phyloP scores from a whole-genome alignment of 2,797 vertebrate genomes.

The Platyrinchus mystaceus region DNA sequence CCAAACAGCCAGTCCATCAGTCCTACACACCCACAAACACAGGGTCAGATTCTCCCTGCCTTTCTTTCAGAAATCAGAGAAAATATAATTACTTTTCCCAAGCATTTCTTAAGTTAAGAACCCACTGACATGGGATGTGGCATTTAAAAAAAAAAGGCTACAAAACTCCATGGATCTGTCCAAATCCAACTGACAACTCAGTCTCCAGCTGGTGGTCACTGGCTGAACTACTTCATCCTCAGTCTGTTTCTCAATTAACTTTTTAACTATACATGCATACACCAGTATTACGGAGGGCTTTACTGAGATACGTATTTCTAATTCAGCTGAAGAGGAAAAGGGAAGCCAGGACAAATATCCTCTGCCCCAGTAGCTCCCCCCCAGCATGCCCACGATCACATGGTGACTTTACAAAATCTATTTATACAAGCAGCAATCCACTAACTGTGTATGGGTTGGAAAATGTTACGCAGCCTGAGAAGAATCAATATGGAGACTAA shows the following conservation, averaged over 20 bases:
- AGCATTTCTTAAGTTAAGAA: not conserved
- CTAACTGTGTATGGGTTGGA: not conserved
- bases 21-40: accelerated
- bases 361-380: not conserved
- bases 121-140: not conserved
- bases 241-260: not conserved
- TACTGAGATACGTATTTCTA: not conserved
- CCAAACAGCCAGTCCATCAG: not conserved
- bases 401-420: not conserved
- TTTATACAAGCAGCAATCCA: not conserved
- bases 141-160: not conserved
- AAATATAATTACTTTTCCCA: not conserved
- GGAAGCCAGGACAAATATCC: not conserved
- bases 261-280: not conserved
- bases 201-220: not conserved
- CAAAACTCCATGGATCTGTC: not conserved
- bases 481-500: not conserved
- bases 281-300: not conserved
- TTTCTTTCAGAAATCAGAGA: not conserved
- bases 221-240: not conserved
- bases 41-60: not conserved
- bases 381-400: not conserved
- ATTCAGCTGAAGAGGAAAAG: not conserved
- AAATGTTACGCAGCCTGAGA: not conserved
- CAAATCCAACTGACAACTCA: not conserved